Percentiles rank a stretch among this genome's conserved stretches.
These are phyloP conservation scores for Thalassoma bifasciatum DNA, from an alignment of 2,113 vertebrate genomes.

Conservation along the genomic window DNA sequence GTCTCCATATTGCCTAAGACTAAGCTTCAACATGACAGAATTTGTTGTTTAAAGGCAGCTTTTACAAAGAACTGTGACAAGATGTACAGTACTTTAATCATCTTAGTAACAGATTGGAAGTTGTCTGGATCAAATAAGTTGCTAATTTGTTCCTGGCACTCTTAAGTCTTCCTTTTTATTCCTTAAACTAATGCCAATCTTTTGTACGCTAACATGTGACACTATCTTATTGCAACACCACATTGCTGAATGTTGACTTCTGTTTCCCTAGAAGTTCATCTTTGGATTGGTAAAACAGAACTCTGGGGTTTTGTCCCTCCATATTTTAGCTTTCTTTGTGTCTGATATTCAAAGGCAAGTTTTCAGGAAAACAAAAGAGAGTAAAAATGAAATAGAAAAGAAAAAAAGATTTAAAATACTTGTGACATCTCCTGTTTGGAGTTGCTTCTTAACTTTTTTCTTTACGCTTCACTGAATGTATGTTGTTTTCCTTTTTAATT, in stretches of 20 bases:
- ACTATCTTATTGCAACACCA: background rate
- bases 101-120: background rate
- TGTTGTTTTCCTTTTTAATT: too few relatives aligned
- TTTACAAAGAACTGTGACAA: background rate
- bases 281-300: background rate
- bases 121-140: conserved; percentile 4
- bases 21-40: background rate
- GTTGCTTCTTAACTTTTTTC: too few relatives aligned
- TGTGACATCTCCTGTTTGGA: too few relatives aligned
- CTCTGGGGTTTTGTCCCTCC: background rate
- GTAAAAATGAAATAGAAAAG: too few relatives aligned
- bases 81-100: background rate
- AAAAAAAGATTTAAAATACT: too few relatives aligned
- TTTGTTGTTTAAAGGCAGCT: background rate
- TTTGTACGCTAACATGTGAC: background rate
- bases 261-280: background rate
- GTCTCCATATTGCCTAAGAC: background rate
- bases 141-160: background rate
- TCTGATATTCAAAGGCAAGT: too few relatives aligned
- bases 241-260: background rate
- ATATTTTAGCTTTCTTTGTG: background rate
- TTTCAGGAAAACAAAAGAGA: too few relatives aligned
- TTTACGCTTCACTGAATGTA: too few relatives aligned
- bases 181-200: background rate
- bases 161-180: background rate